Evolutionary conservation across 2,888 invertebrate species (phyloP).

Genomic region (Eumerus sabulonum): DNA sequence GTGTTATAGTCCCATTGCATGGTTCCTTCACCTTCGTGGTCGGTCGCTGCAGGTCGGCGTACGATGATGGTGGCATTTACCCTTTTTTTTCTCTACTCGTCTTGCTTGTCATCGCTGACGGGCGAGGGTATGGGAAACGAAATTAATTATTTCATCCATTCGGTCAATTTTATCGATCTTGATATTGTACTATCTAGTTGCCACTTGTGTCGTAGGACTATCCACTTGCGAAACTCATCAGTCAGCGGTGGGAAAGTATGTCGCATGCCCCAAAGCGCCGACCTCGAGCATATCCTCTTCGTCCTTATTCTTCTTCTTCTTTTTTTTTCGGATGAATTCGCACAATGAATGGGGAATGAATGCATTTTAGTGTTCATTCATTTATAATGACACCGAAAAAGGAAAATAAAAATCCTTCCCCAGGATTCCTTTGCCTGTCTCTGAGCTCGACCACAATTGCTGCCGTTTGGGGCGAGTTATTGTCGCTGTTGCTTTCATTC

Average conservation of each 20-base stretch:
- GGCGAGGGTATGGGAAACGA: background rate
- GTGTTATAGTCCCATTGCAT: constrained; percentile 29
- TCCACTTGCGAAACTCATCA: too few relatives aligned
- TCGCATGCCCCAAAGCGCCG: constrained; percentile 8
- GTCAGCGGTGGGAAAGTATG: background rate
- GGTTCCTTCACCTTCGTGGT: constrained; percentile 1
- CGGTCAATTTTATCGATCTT: constrained; percentile 7
- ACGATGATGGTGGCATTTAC: constrained; percentile 9
- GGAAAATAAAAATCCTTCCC: constrained; percentile 1
- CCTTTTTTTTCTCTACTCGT: too few relatives aligned
- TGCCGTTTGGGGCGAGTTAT: constrained; percentile 13
- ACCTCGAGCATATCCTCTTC: background rate
- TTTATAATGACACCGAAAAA: constrained; percentile 37
- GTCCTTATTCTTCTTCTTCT: too few relatives aligned
- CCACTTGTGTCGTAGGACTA: too few relatives aligned
- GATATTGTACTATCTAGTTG: background rate
- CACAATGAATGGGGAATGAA: constrained; percentile 33
- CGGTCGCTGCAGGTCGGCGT: constrained; percentile 18
- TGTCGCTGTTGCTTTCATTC: constrained; percentile 7
- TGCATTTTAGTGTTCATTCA: constrained; percentile 49
- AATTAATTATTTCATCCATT: constrained; percentile 27
- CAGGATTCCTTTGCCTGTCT: background rate
- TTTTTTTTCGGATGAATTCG: background rate
- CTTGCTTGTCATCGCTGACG: too few relatives aligned
- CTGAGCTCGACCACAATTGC: constrained; percentile 20